Evolutionary conservation across 2,113 vertebrate genomes (phyloP).

Genomic region (Sinocyclocheilus grahami): DNA sequence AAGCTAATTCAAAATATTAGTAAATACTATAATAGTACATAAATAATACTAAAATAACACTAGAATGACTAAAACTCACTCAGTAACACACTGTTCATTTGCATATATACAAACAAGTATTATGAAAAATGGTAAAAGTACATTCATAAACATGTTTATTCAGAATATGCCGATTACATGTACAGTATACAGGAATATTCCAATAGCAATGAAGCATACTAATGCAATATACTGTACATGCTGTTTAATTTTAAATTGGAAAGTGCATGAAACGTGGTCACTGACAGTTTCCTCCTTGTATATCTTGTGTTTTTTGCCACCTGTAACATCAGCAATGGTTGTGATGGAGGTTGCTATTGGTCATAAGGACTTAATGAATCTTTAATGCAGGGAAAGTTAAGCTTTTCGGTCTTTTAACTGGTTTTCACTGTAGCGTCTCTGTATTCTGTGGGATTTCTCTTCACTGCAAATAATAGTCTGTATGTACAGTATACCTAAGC

Average conservation of each 20-base stretch:
- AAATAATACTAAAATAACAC: too few relatives aligned
- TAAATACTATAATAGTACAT: too few relatives aligned
- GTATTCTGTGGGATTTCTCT: not conserved
- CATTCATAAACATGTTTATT: too few relatives aligned
- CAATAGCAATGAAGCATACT: not conserved
- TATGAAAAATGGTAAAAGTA: too few relatives aligned
- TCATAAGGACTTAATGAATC: not conserved
- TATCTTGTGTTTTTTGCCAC: not conserved
- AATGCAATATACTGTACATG: not conserved
- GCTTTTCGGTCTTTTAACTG: not conserved
- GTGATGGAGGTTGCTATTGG: not conserved
- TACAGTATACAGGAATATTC: not conserved
- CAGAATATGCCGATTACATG: not conserved
- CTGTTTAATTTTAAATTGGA: not conserved
- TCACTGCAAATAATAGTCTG: not conserved
- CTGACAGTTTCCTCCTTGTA: not conserved
- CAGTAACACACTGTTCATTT: too few relatives aligned
- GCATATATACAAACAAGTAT: too few relatives aligned
- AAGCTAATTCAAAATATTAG: too few relatives aligned
- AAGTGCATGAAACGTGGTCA: not conserved
- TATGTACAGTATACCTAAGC: not conserved
- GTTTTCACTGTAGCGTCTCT: not conserved
- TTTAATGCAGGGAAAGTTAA: slow-evolving; percentile 10
- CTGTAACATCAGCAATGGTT: not conserved
- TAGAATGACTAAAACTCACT: too few relatives aligned